Conservation (phyloP, 2,888 invertebrate genomes). For the Crocallis elinguaria region DNA sequence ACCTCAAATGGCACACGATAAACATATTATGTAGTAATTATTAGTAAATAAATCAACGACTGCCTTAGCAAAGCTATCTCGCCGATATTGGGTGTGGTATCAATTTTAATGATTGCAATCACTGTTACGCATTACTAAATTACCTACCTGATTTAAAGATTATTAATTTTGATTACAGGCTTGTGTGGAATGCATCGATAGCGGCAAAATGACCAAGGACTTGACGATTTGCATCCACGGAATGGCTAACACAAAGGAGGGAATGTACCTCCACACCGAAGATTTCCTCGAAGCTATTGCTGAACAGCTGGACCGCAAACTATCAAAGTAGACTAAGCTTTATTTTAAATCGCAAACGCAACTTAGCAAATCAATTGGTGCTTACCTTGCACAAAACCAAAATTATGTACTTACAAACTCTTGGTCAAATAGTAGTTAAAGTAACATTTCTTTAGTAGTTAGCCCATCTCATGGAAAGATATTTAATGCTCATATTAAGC, state of each 20-base stretch:
- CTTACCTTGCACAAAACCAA: neutral
- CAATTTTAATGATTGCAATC: conserved; percentile 12
- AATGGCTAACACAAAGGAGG: conserved; percentile 90
- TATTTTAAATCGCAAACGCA: conserved; percentile 18
- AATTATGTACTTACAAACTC: neutral
- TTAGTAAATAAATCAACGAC: neutral
- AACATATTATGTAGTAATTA: neutral
- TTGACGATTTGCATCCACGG: conserved; percentile 95
- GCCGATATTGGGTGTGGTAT: neutral
- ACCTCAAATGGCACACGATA: too few species aligned
- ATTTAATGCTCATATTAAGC: conserved; percentile 6
- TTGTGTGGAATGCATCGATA: conserved; percentile 92
- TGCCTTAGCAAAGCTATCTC: too few species aligned
- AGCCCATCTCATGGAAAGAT: conserved; percentile 21
- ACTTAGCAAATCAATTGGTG: conserved; percentile 23
- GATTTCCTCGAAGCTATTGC: conserved; percentile 94
- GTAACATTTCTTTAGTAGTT: neutral
- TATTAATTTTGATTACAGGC: conserved; percentile 72
- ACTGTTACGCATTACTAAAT: neutral
- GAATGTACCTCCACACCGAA: conserved; percentile 93
- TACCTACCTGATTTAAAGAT: conserved; percentile 9
- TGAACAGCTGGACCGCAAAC: conserved; percentile 86
- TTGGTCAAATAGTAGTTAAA: neutral
- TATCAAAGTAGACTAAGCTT: conserved; percentile 56
- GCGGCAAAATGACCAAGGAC: conserved; percentile 95